These are phyloP conservation scores for Percina caprodes DNA, from an alignment of 2,113 vertebrate genomes.

Conservation along the genomic window DNA sequence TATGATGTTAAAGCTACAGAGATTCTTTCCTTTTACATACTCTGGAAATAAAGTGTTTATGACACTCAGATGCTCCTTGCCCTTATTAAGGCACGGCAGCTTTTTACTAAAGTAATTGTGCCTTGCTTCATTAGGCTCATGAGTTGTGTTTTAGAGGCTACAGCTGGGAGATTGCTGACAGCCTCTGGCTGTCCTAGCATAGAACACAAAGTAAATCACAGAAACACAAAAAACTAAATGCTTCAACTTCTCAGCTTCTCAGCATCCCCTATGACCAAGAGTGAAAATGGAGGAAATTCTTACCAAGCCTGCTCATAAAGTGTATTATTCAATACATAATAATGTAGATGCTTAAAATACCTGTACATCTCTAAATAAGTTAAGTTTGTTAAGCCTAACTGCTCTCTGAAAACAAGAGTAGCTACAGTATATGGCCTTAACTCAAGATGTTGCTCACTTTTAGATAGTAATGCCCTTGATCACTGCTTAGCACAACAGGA, in stretches of 20 bases:
- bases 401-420: not conserved
- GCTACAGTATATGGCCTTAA: not conserved
- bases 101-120: slow-evolving; percentile 76
- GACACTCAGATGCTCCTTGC: slow-evolving; percentile 50
- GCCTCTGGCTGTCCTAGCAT: slow-evolving; percentile 71
- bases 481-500: not conserved
- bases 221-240: slow-evolving; percentile 64
- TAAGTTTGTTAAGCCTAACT: not conserved
- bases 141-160: slow-evolving; percentile 77
- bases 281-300: slow-evolving; percentile 5
- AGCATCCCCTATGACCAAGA: slow-evolving; percentile 37
- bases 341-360: slow-evolving; percentile 2
- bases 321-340: slow-evolving; percentile 19
- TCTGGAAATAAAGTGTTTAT: slow-evolving; percentile 25
- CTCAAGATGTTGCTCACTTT: not conserved
- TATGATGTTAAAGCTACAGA: slow-evolving; percentile 1
- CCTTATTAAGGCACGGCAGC: slow-evolving; percentile 55
- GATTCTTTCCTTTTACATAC: slow-evolving; percentile 7
- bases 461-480: not conserved
- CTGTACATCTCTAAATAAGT: slow-evolving; percentile 4
- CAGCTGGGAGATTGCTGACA: slow-evolving; percentile 73
- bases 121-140: slow-evolving; percentile 79
- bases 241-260: slow-evolving; percentile 45
- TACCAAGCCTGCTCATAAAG: slow-evolving; percentile 9
- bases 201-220: slow-evolving; percentile 69